Percentiles rank a stretch among this genome's conserved stretches.
These are phyloP conservation scores for Phthorimaea operculella DNA, from an alignment of 1,140 invertebrate genomes.

Conservation along the genomic window DNA sequence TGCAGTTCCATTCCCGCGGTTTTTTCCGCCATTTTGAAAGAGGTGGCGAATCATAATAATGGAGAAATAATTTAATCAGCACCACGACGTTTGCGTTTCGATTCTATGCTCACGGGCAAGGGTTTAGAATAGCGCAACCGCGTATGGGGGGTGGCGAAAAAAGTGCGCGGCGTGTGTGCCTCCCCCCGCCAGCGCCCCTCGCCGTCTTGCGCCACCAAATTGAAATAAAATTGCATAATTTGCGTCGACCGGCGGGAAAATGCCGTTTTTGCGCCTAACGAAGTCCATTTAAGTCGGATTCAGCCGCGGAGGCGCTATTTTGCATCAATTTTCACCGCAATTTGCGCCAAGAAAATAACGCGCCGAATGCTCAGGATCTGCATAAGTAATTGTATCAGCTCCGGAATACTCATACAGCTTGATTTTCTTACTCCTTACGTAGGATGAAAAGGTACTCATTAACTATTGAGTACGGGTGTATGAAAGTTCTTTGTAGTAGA, in stretches of 20 bases:
- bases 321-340: not conserved
- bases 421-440: not conserved
- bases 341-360: not conserved
- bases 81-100: constrained; percentile 17
- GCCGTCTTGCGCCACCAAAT: constrained; percentile 34
- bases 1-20: not conserved
- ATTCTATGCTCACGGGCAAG: constrained; percentile 23
- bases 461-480: not conserved
- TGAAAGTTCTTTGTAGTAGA: too few relatives aligned
- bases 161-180: constrained; percentile 50
- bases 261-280: constrained; percentile 43
- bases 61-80: constrained; percentile 62
- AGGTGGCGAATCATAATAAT: constrained; percentile 65
- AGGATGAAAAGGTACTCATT: not conserved
- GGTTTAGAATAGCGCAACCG: constrained; percentile 28
- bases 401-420: not conserved
- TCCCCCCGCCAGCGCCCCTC: constrained; percentile 17
- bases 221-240: constrained; percentile 63
- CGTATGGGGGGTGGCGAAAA: constrained; percentile 38
- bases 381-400: not conserved
- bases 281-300: constrained; percentile 35
- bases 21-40: constrained; percentile 57
- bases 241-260: constrained; percentile 16
- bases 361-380: not conserved
- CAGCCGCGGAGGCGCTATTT: not conserved